Base-by-base conservation (phyloP, 2,888 invertebrate species). In the Nysson spinosus region DNA sequence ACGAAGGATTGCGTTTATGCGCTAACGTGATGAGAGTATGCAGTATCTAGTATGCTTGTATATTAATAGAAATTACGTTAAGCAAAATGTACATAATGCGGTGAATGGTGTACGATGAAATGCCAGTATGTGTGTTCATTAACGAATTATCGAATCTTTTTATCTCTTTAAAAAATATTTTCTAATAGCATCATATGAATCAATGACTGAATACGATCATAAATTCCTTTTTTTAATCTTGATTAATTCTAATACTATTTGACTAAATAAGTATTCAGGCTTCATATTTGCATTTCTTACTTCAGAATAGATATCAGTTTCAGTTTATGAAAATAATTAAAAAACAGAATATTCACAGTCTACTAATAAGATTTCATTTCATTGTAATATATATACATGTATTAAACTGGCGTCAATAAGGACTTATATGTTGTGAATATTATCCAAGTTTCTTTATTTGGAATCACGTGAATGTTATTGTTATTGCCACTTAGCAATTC, bases 81-180 rank as follows among this genome's bases (percentile, higher is more conserved):
- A 39, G 7, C n/a, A 20, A 44, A 28, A 35, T 57, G 52, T 67
- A 60, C 57, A 64, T 52, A 65, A 51, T n/a, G 43, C 24, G 40
- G 32, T 32, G 35, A 63, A 58, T 46, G 37, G 12, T 57, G 40
- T 50, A 47, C 20, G 32, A 32, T 60, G 50, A 57, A 66, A 69
- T 70, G 42, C 64, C 67, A 65, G 56, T 73, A 46, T 63, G 69
- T 62, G 77, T 75, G 64, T 75, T 72, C 69, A 64, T 58, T 62
- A 64, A 55, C 51, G 35, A 54, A 34, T 70, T 35, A 12, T 62
- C 51, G 46, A 67, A 75, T 62, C 54, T 64, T 67, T 67, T 43
- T 20, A 66, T 56, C 43, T 44, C 30, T 12, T 49, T 50, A 19
- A 61, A 56, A 50, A 37, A 26, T 72, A 72, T 75, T 75, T 75